Evolutionary conservation across 2,797 vertebrate species (phyloP), one percentile per base, ranked within the genome.

Genomic region (Periophthalmus magnuspinnatus): DNA sequence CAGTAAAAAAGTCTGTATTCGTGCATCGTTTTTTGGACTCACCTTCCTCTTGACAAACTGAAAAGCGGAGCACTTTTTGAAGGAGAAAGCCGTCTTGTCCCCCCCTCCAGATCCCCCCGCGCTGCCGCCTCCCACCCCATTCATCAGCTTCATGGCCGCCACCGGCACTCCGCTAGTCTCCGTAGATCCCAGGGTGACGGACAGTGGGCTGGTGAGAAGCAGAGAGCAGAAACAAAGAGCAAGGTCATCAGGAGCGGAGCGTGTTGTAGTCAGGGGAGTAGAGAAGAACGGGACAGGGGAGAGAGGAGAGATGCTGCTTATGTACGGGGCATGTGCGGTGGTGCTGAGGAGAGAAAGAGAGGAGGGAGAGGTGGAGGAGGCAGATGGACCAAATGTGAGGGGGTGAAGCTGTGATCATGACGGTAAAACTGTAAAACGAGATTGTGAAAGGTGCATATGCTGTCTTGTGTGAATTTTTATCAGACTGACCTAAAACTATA

Each of bases 11-110:
- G 32, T 34, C 21, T 63, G 48, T 45, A 34, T 34, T 54, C 48
- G 72, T 13, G 38, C 61, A 34, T 74, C 47, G 19, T 9, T 10
- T 64, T 59, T 65, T 64, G 59, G 81, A 84, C 96, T 96, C 94
- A 98, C 97, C 96, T 96, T 96, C 81, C 96, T 97, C 90, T 98
- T 98, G 89, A 98, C 96, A 90, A 98, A 98, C 83, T 98, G 97
- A 90, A 98, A 98, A 80, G 97, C 96, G 72, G 97, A 98, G 76
- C 97, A 98, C 90, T 97, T 98, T 94, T 98, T 98, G 90, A 96
- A 97, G 87, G 96, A 96, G 89, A 98, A 98, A 71, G 90, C 81
- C 19, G 89, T 88, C 84, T 93, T 93, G 88, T 97, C 96, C 69
- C 89, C 83, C 6, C 87, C 82, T 68, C 73, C 79, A 24, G 75